These are phyloP conservation scores for Zootoca vivipara DNA, from an alignment of 2,113 vertebrate species.

Conservation along the genomic window DNA sequence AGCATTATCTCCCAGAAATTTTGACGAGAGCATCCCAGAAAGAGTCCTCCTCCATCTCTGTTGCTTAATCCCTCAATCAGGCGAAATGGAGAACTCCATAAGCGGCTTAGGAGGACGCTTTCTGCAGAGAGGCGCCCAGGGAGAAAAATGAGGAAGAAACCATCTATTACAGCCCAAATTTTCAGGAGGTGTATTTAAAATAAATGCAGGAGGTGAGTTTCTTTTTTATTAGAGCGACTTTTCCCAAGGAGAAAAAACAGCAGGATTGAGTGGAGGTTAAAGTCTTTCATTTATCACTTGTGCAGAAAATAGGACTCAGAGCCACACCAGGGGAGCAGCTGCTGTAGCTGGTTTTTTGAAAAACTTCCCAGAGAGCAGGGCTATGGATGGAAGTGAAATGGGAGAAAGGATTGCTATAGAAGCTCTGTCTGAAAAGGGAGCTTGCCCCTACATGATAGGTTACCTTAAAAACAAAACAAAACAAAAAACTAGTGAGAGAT, in stretches of 20 bases:
- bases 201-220: slow-evolving; percentile 25
- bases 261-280: neutral
- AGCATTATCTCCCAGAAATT: slow-evolving; percentile 24
- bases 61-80: slow-evolving; percentile 35
- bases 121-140: slow-evolving; percentile 29
- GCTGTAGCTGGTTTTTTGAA: neutral
- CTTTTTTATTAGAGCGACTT: neutral
- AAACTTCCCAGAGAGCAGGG: neutral
- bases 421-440: neutral
- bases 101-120: slow-evolving; percentile 48
- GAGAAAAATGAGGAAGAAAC: slow-evolving; percentile 39
- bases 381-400: neutral
- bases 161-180: slow-evolving; percentile 41
- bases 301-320: neutral
- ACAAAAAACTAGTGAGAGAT: too few relatives aligned
- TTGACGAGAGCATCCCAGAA: slow-evolving; percentile 18
- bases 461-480: too few relatives aligned
- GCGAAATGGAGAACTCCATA: slow-evolving; percentile 31
- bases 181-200: slow-evolving; percentile 37
- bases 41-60: slow-evolving; percentile 19
- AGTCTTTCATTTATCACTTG: neutral
- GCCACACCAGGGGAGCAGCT: neutral
- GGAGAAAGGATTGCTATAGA: neutral
- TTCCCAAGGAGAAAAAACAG: neutral
- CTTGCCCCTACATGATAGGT: neutral